Evolutionary conservation across 2,797 vertebrate species (phyloP).

Genomic region (Podargus strigoides): DNA sequence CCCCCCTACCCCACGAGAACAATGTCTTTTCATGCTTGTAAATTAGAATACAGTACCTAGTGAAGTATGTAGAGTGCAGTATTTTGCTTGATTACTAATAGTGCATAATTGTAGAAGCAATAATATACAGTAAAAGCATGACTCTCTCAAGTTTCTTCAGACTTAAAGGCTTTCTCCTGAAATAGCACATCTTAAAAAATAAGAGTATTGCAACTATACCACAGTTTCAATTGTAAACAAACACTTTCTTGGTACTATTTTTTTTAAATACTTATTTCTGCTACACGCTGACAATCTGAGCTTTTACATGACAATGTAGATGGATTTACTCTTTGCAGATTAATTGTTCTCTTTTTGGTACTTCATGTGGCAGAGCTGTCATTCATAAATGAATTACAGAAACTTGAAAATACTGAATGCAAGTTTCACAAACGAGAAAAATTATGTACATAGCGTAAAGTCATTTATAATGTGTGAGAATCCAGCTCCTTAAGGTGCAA

Average conservation of each 20-base stretch:
- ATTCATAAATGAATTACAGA: neutral
- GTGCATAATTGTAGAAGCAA: neutral
- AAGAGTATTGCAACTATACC: neutral
- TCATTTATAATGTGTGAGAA: neutral
- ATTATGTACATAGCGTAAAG: neutral
- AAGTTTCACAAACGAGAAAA: neutral
- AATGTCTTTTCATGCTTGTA: neutral
- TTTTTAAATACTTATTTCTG: neutral
- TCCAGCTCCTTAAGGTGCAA: neutral
- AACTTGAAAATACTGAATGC: neutral
- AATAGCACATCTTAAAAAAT: neutral
- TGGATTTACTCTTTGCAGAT: neutral
- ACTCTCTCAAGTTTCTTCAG: too few relatives aligned
- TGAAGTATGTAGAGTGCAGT: neutral
- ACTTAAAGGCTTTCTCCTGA: neutral
- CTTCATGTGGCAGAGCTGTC: neutral
- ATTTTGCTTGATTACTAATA: neutral
- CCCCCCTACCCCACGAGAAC: rapidly evolving
- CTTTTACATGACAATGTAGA: neutral
- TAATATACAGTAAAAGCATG: neutral
- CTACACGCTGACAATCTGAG: neutral
- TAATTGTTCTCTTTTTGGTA: neutral
- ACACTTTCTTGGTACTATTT: neutral
- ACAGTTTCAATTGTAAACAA: neutral
- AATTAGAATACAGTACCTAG: neutral